These are phyloP conservation scores for Drosophila chauvacae DNA, from an alignment of 1,140 invertebrate species.

Conservation along the genomic window DNA sequence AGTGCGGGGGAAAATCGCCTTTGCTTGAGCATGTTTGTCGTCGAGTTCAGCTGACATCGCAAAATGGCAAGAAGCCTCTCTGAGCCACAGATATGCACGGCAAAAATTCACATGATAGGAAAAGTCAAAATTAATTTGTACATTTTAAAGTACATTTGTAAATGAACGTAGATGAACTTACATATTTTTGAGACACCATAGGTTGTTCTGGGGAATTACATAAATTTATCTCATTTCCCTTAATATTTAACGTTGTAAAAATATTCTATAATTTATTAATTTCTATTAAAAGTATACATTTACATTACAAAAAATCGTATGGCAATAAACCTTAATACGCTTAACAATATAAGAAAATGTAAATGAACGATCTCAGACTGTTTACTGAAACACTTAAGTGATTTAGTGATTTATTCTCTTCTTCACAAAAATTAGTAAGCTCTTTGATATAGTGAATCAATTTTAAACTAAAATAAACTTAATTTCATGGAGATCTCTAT, in stretches of 20 bases:
- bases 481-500: too few relatives aligned
- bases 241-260: neutral
- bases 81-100: constrained; percentile 24
- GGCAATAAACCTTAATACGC: neutral
- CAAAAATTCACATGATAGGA: neutral
- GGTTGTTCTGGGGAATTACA: neutral
- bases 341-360: neutral
- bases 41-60: constrained; percentile 58
- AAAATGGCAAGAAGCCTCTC: constrained; percentile 57
- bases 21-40: constrained; percentile 59
- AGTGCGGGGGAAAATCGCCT: constrained; percentile 14
- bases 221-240: neutral
- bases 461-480: too few relatives aligned
- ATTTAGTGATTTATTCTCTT: too few relatives aligned
- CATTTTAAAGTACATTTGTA: neutral
- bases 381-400: neutral
- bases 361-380: neutral
- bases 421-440: neutral
- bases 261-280: too few relatives aligned
- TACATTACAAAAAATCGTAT: neutral
- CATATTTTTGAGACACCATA: neutral
- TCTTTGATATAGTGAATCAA: neutral
- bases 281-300: neutral
- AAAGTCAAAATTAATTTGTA: too few relatives aligned
- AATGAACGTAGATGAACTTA: neutral